These are phyloP conservation scores for Pheosia tremula DNA, from an alignment of 2,888 invertebrate species.

Conservation along the genomic window DNA sequence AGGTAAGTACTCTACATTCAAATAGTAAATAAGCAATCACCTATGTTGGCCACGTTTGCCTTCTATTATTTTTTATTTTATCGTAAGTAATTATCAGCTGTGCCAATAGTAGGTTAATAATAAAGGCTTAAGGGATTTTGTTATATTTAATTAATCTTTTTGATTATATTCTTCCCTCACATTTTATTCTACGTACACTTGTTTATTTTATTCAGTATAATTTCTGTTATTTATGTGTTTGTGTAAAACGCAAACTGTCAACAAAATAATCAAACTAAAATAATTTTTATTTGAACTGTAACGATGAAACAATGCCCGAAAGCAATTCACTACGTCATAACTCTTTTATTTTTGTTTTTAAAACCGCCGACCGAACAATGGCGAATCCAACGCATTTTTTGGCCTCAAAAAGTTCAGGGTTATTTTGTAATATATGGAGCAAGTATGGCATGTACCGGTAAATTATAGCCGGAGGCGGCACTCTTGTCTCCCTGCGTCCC, in stretches of 20 bases:
- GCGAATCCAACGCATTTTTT: conserved; percentile 31
- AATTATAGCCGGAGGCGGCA: conserved; percentile 16
- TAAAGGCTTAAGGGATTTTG: too few species aligned
- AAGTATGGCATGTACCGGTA: conserved; percentile 14
- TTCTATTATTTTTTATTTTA: too few species aligned
- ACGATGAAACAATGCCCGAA: neutral
- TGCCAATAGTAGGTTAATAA: too few species aligned
- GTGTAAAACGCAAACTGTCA: conserved; percentile 10
- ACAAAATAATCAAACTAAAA: conserved; percentile 26
- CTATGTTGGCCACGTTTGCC: too few species aligned
- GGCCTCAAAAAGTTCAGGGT: conserved; percentile 29
- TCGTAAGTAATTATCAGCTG: too few species aligned
- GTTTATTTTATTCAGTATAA: neutral
- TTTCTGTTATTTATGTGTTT: neutral
- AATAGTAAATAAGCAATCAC: too few species aligned
- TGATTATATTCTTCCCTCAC: too few species aligned
- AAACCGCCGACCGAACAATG: conserved; percentile 24
- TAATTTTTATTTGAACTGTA: conserved; percentile 23
- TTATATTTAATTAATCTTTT: too few species aligned
- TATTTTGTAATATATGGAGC: conserved; percentile 25
- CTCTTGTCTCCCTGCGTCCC: neutral
- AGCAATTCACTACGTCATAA: conserved; percentile 26
- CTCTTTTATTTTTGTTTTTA: conserved; percentile 31
- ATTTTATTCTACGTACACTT: neutral
- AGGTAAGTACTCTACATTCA: too few species aligned